A percentile compares a stretch with the other conserved stretches of the same genome.
These are phyloP conservation scores for Dasypus novemcinctus DNA, from an alignment of 2,113 vertebrate species.

Conservation along the genomic window DNA sequence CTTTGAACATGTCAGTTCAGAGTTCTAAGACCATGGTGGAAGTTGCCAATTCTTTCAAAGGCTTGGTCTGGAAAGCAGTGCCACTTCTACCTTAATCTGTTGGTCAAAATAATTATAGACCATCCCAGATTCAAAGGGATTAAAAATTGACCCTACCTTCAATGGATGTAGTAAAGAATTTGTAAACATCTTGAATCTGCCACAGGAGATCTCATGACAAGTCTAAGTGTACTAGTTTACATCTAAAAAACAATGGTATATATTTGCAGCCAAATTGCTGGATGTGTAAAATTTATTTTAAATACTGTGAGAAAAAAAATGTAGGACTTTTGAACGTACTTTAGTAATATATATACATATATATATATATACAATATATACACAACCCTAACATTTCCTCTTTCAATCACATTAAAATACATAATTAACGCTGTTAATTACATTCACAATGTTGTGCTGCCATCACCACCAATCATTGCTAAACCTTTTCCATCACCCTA, in stretches of 20 bases:
- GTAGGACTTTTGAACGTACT: too few relatives aligned
- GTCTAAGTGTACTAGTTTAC: not conserved
- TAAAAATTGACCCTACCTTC: not conserved
- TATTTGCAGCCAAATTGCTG: not conserved
- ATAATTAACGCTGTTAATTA: too few relatives aligned
- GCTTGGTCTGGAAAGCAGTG: not conserved
- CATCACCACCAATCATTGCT: too few relatives aligned
- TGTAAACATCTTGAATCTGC: not conserved
- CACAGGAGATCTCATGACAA: not conserved
- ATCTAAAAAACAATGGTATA: not conserved
- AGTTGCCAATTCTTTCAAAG: slow-evolving; percentile 26
- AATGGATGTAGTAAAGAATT: not conserved
- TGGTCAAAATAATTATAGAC: not conserved
- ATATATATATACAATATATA: too few relatives aligned
- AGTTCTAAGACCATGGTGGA: not conserved
- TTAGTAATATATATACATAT: too few relatives aligned
- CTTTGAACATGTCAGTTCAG: not conserved
- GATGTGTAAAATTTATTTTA: not conserved
- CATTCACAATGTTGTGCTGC: too few relatives aligned
- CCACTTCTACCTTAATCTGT: not conserved
- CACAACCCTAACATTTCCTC: too few relatives aligned
- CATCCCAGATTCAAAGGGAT: not conserved
- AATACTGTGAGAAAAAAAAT: not conserved
- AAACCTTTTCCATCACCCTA: too few relatives aligned
- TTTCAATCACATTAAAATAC: too few relatives aligned